phyloP scores from a whole-genome alignment of 2,888 invertebrate genomes.

The Plebejus argus region DNA sequence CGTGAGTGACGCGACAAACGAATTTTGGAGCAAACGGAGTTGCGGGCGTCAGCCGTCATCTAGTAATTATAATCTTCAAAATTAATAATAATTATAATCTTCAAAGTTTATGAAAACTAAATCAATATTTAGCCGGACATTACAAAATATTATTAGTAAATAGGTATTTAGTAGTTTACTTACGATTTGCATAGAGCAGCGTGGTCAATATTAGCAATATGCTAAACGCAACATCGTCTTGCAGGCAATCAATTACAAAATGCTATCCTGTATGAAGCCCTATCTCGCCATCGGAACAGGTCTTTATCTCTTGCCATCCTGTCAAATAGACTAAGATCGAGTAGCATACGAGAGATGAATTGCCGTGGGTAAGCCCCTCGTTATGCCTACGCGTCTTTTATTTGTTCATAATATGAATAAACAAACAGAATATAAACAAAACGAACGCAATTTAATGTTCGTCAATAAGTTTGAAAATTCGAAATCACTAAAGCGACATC shows the following conservation, averaged over 20 bases:
- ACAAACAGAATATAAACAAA: not conserved
- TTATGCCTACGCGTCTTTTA: constrained; percentile 8
- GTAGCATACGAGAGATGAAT: constrained; percentile 34
- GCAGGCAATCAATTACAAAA: constrained; percentile 42
- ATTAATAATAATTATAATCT: too few relatives aligned
- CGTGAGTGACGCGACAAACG: too few relatives aligned
- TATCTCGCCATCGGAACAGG: constrained; percentile 46
- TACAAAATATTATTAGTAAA: too few relatives aligned
- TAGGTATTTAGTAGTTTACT: too few relatives aligned
- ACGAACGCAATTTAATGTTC: not conserved
- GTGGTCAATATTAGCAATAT: constrained; percentile 44
- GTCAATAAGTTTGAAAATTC: not conserved
- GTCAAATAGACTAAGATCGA: constrained; percentile 49
- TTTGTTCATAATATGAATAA: not conserved
- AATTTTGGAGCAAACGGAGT: too few relatives aligned
- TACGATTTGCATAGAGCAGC: constrained; percentile 19
- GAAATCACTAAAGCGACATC: not conserved
- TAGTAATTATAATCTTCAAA: too few relatives aligned
- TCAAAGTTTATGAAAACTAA: too few relatives aligned
- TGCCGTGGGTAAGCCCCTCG: constrained; percentile 27
- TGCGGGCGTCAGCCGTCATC: too few relatives aligned
- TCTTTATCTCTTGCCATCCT: constrained; percentile 46
- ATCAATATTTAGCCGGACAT: too few relatives aligned
- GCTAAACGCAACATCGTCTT: constrained; percentile 30
- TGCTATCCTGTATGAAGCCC: constrained; percentile 37